Conservation (phyloP, 2,113 vertebrate genomes). For the Mastomys natalensis region DNA sequence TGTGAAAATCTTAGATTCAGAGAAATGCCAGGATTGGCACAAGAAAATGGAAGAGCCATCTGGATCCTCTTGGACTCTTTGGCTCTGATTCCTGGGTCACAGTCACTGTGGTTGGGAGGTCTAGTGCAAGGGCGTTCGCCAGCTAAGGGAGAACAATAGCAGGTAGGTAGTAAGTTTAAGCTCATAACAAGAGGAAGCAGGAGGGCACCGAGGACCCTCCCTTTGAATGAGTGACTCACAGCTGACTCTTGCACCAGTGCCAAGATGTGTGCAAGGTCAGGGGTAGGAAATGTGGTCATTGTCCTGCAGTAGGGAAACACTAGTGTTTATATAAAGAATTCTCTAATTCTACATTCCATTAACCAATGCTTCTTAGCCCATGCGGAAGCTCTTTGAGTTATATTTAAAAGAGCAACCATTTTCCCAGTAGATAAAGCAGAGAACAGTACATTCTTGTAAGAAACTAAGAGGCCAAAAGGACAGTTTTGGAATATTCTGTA, state of each 20-base stretch:
- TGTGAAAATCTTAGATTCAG: slow-evolving; percentile 38
- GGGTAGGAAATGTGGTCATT: slow-evolving; percentile 43
- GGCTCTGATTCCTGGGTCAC: slow-evolving; percentile 37
- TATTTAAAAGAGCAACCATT: slow-evolving; percentile 58
- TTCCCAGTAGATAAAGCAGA: slow-evolving; percentile 21
- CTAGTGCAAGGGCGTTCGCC: not conserved
- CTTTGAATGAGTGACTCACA: not conserved
- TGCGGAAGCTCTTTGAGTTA: not conserved
- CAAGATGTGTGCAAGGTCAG: not conserved
- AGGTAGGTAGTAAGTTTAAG: not conserved
- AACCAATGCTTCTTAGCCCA: not conserved
- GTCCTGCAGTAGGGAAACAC: not conserved
- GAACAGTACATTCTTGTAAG: not conserved
- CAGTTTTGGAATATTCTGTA: slow-evolving; percentile 9
- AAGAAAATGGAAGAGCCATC: slow-evolving; percentile 31
- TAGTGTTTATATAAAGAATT: slow-evolving; percentile 17
- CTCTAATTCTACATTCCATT: not conserved
- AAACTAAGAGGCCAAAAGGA: not conserved
- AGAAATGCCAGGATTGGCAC: slow-evolving; percentile 25
- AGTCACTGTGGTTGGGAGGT: not conserved
- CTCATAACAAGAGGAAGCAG: not conserved
- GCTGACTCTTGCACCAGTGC: not conserved
- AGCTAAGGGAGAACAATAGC: not conserved
- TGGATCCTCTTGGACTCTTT: slow-evolving; percentile 2
- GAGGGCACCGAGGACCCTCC: not conserved